Base-by-base conservation (phyloP, 64 coral and sea anemone species). In the Orbicella faveolata region DNA sequence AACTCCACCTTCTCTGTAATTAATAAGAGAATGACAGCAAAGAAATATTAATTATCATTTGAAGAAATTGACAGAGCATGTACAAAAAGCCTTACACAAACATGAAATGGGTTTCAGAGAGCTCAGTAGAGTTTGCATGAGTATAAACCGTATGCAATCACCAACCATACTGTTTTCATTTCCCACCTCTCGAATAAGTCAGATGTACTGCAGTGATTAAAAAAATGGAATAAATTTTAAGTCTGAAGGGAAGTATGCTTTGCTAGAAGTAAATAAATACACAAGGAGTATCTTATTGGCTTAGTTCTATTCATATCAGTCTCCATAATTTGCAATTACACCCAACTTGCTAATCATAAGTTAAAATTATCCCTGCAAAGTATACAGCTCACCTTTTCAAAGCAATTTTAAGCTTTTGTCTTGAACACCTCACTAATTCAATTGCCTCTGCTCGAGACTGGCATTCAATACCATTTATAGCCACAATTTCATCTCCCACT, bases 401-500 rank as follows among this genome's bases (percentile, higher is more conserved):
- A 66, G 61, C 77, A 11, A 96, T 74, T 11, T 77, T 89, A 19
- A 96, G 83, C 36, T 63, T 94, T 25, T 96, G 92, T 20, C 95
- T 55, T 72, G 95, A 93, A 63, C 84, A 93, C 67, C 92, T 90
- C 36, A 96, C 89, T 79, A 93, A 63, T 53, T 96, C 95, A 81
- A 96, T 96, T 41, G 95, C 95, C 52, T 96, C 92, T 78, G 95
- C 77, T 66, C 95, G 87, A 15, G 95, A 84, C 36, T 76, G 52
- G 61, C 95, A 96, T 70, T 90, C 89, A 78, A 96, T 96, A 44
- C 75, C 84, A 75, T 96, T 96, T 35, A 96, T 87, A 73, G 88
- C 89, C 23, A 96, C 6, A 61, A 96, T 83, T 73, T 96, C 95
- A 89, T 96, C 95, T 36, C 95, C 95, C 25, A 94, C 95, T 20